Evolutionary conservation across 1,140 invertebrate species (phyloP).

Genomic region (Drosophila navojoa): DNA sequence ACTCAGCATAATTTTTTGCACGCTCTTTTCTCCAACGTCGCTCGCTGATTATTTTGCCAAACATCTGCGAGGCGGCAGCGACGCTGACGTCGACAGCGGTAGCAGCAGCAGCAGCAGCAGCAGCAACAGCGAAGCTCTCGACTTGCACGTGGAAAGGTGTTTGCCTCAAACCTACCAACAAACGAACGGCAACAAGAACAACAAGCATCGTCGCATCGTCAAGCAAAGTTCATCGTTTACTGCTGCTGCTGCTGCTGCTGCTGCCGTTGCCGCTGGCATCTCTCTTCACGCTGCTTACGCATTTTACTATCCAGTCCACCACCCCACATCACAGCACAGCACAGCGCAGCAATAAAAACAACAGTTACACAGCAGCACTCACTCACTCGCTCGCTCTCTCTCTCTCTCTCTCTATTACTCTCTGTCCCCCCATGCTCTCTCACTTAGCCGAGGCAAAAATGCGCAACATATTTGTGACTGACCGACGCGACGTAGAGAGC

Average conservation of each 20-base stretch:
- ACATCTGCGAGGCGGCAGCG: slow-evolving; percentile 51
- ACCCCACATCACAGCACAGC: slow-evolving; percentile 4
- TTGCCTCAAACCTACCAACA: slow-evolving; percentile 55
- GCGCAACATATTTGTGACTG: slow-evolving; percentile 80
- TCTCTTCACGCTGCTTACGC: slow-evolving; percentile 62
- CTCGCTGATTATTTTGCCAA: slow-evolving; percentile 78
- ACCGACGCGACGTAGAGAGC: slow-evolving; percentile 52
- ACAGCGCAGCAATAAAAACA: slow-evolving; percentile 57
- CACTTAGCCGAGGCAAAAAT: slow-evolving; percentile 50
- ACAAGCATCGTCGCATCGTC: slow-evolving; percentile 45
- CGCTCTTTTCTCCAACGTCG: slow-evolving; percentile 78
- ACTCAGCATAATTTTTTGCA: slow-evolving; percentile 80
- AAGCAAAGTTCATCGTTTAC: slow-evolving; percentile 81
- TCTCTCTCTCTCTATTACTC: slow-evolving; percentile 24
- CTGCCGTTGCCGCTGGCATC: slow-evolving; percentile 32
- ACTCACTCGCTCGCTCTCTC: slow-evolving; percentile 18
- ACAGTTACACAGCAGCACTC: slow-evolving; percentile 67
- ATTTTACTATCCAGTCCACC: slow-evolving; percentile 62
- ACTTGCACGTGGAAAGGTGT: slow-evolving; percentile 71
- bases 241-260: slow-evolving; percentile 43
- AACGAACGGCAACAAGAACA: slow-evolving; percentile 48
- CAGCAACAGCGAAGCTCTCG: slow-evolving; percentile 12
- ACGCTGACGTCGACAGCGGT: slow-evolving; percentile 6
- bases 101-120: slow-evolving; percentile 4
- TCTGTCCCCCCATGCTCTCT: slow-evolving; percentile 18